phyloP scores from a whole-genome alignment of 2,888 invertebrate genomes.

The Tethea ocularis region DNA sequence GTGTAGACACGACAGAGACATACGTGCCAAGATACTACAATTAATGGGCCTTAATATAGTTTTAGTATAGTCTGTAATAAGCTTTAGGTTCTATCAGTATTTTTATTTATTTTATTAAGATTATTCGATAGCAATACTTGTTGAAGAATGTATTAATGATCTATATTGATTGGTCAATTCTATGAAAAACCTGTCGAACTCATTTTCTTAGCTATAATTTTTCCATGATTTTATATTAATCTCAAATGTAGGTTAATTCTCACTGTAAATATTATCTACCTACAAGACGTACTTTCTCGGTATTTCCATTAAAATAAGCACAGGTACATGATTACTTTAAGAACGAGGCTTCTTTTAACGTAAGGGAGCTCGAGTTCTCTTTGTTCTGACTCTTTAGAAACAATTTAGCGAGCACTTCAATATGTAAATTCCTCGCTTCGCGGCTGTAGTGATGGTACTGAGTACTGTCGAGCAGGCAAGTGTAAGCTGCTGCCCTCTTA shows the following conservation, averaged over 20 bases:
- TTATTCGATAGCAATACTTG: neutral
- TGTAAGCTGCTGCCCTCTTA: conserved; percentile 64
- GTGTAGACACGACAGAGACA: conserved; percentile 12
- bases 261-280: no score
- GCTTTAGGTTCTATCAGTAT: neutral
- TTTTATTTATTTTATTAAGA: neutral
- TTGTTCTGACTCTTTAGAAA: conserved; percentile 43
- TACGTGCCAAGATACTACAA: conserved; percentile 13
- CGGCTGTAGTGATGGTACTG: conserved; percentile 30
- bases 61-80: neutral
- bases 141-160: no score
- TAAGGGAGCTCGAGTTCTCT: conserved; percentile 22
- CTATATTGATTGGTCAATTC: neutral
- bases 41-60: neutral
- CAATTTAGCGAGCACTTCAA: conserved; percentile 66
- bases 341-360: conserved; percentile 22
- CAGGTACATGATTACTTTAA: neutral
- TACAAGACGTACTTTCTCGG: neutral
- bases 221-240: no score
- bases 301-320: neutral
- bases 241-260: no score
- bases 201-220: no score
- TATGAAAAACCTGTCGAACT: neutral
- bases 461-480: conserved; percentile 40
- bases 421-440: conserved; percentile 67